Conservation (phyloP, 2,113 vertebrate genomes). For the Serinus canaria region DNA sequence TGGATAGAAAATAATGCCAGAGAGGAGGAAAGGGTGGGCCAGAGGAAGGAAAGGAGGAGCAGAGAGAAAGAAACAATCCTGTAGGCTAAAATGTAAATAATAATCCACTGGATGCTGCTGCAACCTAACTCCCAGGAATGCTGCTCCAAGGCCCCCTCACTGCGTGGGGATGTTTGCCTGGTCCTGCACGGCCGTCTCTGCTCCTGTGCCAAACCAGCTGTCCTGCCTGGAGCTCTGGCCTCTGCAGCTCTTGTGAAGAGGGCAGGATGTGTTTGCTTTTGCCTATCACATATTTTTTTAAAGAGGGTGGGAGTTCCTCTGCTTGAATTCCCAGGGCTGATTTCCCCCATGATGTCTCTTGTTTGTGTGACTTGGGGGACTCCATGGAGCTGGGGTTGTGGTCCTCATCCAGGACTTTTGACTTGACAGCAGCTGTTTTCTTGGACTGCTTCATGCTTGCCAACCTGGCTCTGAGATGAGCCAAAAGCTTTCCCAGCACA, state of each 20-base stretch:
- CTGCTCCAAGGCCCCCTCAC: neutral
- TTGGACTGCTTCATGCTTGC: neutral
- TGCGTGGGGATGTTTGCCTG: neutral
- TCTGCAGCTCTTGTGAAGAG: neutral
- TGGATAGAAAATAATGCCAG: neutral
- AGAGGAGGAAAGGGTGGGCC: slow-evolving; percentile 8
- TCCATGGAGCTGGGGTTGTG: neutral
- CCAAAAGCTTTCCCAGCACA: neutral
- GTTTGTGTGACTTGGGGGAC: neutral
- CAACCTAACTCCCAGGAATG: slow-evolving; percentile 52
- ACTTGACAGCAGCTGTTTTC: neutral
- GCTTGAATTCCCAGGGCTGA: neutral
- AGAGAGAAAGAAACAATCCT: slow-evolving; percentile 8
- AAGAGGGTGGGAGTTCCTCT: neutral
- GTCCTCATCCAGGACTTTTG: neutral
- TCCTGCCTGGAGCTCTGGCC: slow-evolving; percentile 45
- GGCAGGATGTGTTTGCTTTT: slow-evolving; percentile 30
- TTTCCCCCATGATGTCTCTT: neutral
- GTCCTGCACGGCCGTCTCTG: neutral
- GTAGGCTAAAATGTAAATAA: slow-evolving; percentile 17
- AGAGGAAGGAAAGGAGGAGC: slow-evolving; percentile 29
- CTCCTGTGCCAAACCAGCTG: slow-evolving; percentile 45
- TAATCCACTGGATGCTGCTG: neutral
- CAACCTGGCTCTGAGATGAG: neutral
- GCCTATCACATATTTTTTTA: neutral